Conservation (phyloP, 2,797 vertebrate genomes). For the Ctenopoma multispine region DNA sequence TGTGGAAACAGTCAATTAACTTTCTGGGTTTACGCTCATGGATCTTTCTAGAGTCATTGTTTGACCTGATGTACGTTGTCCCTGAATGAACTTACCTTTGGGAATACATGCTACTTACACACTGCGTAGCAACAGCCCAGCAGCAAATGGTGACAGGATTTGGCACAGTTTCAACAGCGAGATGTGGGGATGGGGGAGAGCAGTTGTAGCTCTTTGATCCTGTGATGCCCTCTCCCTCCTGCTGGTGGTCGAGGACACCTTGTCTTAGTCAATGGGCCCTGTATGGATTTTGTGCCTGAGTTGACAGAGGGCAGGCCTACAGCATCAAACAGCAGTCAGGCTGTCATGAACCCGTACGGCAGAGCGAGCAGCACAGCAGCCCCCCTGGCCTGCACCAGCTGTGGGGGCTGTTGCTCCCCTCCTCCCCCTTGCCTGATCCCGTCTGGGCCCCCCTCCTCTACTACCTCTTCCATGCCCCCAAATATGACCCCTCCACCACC, state of each 20-base stretch:
- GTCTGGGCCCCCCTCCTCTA: conserved; percentile 70
- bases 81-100: conserved; percentile 68
- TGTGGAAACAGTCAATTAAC: conserved; percentile 39
- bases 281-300: conserved; percentile 82
- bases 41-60: conserved; percentile 55
- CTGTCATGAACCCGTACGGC: conserved; percentile 84
- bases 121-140: conserved; percentile 60
- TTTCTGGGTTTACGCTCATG: conserved; percentile 33
- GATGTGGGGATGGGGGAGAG: conserved; percentile 67
- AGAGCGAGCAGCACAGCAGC: conserved; percentile 72
- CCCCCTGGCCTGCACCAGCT: conserved; percentile 83
- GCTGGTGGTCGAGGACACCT: conserved; percentile 69
- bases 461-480: conserved; percentile 67
- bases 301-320: conserved; percentile 79
- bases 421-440: conserved; percentile 79
- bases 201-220: conserved; percentile 55
- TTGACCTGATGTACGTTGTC: conserved; percentile 57
- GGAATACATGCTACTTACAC: conserved; percentile 70
- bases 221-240: conserved; percentile 61
- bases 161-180: conserved; percentile 61
- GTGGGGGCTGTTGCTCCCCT: conserved; percentile 84
- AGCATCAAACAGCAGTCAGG: conserved; percentile 72
- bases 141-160: conserved; percentile 57
- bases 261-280: conserved; percentile 80
- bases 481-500: conserved; percentile 75